These are phyloP conservation scores for Eupithecia insigniata DNA, from an alignment of 2,888 invertebrate genomes.

Conservation along the genomic window DNA sequence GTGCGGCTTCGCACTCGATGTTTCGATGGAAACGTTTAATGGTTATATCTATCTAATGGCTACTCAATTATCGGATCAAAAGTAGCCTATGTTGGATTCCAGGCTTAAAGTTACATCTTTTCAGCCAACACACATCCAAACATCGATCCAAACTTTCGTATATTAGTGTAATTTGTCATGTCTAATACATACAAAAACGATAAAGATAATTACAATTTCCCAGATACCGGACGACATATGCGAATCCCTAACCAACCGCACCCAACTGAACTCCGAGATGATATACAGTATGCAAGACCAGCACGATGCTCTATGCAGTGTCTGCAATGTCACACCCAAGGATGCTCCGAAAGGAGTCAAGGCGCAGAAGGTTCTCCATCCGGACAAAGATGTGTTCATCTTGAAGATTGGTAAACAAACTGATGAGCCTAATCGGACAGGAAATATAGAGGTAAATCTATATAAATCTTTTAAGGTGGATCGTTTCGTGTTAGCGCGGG, in stretches of 20 bases:
- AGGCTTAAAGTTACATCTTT: too few species aligned
- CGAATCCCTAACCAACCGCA: conserved; percentile 69
- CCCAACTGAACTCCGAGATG: conserved; percentile 69
- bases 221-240: conserved; percentile 78
- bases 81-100: too few species aligned
- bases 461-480: too few species aligned
- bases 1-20: too few species aligned
- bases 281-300: conserved; percentile 64
- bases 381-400: conserved; percentile 88
- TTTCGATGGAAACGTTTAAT: too few species aligned
- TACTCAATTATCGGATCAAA: too few species aligned
- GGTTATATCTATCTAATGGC: too few species aligned
- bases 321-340: conserved; percentile 78
- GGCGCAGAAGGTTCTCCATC: conserved; percentile 85
- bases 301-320: conserved; percentile 62
- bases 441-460: conserved; percentile 85
- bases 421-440: conserved; percentile 82
- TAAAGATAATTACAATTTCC: not conserved
- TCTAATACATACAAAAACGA: not conserved
- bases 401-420: conserved; percentile 90
- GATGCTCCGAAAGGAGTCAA: conserved; percentile 82
- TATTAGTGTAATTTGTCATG: too few species aligned
- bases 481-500: too few species aligned
- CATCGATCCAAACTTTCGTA: too few species aligned
- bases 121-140: too few species aligned